These are phyloP conservation scores for Pterophyllum scalare DNA, from an alignment of 2,113 vertebrate species.

Conservation along the genomic window DNA sequence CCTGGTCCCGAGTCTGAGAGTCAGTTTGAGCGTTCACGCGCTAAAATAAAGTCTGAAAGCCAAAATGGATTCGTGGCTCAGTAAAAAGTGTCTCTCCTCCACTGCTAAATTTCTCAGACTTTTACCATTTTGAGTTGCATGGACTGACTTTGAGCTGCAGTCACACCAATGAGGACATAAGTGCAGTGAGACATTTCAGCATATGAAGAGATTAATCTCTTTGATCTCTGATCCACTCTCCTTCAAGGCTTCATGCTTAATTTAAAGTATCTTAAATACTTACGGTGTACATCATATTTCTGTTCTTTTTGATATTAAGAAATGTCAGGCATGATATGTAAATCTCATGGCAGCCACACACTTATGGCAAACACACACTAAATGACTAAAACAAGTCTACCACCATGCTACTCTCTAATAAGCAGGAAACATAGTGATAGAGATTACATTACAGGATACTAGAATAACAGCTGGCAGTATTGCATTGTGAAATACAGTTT, in stretches of 20 bases:
- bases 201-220: constrained; percentile 35
- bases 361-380: not conserved
- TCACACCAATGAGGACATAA: not conserved
- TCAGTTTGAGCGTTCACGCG: not conserved
- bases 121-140: not conserved
- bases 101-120: not conserved
- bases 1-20: not conserved
- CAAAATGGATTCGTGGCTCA: not conserved
- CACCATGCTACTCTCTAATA: not conserved
- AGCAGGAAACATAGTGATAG: not conserved
- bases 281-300: not conserved
- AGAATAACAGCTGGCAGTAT: not conserved
- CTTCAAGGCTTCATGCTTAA: constrained; percentile 7
- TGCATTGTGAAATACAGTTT: not conserved
- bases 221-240: constrained; percentile 33
- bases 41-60: constrained; percentile 10
- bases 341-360: not conserved
- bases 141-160: not conserved
- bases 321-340: not conserved
- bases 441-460: not conserved
- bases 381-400: not conserved
- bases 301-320: not conserved
- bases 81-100: not conserved
- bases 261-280: constrained; percentile 10
- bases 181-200: constrained; percentile 5